Evolutionary conservation across 1,140 invertebrate species (phyloP), one percentile per base, ranked within the genome.

Genomic region (Ectropis grisescens): DNA sequence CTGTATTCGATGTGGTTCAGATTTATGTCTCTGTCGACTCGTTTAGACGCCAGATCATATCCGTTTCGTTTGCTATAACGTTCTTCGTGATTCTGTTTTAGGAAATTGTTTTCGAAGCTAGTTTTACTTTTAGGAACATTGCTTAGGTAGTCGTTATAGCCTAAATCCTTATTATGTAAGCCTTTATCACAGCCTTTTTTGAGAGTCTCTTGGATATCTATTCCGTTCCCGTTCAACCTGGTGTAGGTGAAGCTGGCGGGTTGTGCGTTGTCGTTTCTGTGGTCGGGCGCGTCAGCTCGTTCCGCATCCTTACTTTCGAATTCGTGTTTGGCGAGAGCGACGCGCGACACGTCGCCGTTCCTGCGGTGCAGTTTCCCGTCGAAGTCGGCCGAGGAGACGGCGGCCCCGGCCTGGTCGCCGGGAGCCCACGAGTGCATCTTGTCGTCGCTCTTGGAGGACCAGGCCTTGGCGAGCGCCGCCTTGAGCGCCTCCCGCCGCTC

Each of bases 101-200:
- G 62, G 55, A 81, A 81, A 47, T 59, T 81, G 58, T 66, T 81
- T 66, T 81, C 75, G 53, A 81, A 81, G 61, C 67, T 81, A 74
- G 59, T 68, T 59, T 76, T 81, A 74, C 65, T 74, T 70, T 81
- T 81, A 78, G 76, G 76, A 81, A 81, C 76, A 78, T 76, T 78
- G 49, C 74, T 78, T 54, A 74, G 49, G 48, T 72, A 81, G 45
- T 81, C 65, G 51, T 51, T 74, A 67, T 67, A 70, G 40, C 49
- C 55, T 58, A 72, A 50, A 47, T 81, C 65, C 54, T 72, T 74
- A 65, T 50, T 75, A 50, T 81, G 76, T 61, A 81, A 68, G 37
- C 72, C 71, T 67, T 76, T 76, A 67, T 81, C 72, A 76, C 72
- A 81, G 72, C 69, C 71, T 36, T 68, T 79, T 53, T 79, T 81